Conservation (phyloP, 92 coral and sea anemone genomes). For the Bergia sp. region DNA sequence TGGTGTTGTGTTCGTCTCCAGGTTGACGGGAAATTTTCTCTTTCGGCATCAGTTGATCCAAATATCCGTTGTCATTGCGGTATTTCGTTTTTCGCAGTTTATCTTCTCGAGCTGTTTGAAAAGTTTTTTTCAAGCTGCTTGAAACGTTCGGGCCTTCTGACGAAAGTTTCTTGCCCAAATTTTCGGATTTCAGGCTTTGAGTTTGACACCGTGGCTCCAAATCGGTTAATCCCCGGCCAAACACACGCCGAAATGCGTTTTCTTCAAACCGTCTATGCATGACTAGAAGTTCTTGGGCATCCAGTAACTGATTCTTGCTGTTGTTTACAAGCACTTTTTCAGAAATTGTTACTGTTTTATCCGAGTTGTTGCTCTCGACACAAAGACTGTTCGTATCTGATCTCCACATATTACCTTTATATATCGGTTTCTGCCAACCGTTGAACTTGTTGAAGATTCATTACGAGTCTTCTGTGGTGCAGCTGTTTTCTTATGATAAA, state of each 20-base stretch:
- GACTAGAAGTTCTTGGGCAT: constrained; percentile 58
- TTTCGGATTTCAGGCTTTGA: neutral
- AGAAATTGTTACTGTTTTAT: neutral
- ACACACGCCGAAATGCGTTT: constrained; percentile 69
- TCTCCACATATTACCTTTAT: neutral
- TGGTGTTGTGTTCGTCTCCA: constrained; percentile 13
- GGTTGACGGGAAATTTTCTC: constrained; percentile 11
- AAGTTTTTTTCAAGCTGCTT: constrained; percentile 13
- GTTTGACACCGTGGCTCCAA: constrained; percentile 18
- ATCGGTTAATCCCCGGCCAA: constrained; percentile 70
- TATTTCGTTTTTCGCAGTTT: constrained; percentile 31
- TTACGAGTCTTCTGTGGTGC: neutral
- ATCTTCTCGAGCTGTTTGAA: constrained; percentile 20
- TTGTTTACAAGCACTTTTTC: neutral
- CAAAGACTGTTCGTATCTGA: neutral
- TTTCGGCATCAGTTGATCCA: constrained; percentile 44
- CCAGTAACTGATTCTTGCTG: constrained; percentile 12
- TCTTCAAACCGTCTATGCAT: constrained; percentile 85
- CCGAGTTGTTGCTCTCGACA: neutral
- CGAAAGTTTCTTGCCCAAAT: constrained; percentile 4
- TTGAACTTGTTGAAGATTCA: neutral
- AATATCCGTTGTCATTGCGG: constrained; percentile 59
- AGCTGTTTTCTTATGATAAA: neutral
- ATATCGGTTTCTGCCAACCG: neutral
- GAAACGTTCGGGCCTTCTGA: neutral